Evolutionary conservation across 1,140 invertebrate genomes (phyloP), one percentile per base, ranked within the genome.

Genomic region (Ectropis grisescens): DNA sequence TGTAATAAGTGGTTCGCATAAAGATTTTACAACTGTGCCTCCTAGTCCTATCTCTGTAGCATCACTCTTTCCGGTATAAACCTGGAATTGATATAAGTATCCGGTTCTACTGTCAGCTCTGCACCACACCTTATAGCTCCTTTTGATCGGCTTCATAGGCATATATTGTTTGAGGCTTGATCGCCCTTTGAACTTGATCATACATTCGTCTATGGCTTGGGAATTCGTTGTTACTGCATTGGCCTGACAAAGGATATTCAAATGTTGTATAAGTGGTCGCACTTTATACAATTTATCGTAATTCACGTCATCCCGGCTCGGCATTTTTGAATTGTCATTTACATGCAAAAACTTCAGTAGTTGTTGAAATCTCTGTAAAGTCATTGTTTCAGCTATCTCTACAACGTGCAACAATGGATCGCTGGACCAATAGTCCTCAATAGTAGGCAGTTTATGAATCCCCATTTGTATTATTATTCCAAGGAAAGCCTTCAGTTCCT

Each of bases 231-330:
- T 29, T 30, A 33, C 32, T 35, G 43, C 43, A 27, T 39, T 45
- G 10, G 5, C 27, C 19, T 45, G 36, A 11, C 31, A 45, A 11
- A 31, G 16, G 13, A 30, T 31, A 15, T 45, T 39, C 28, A 39
- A 31, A 6, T 23, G 10, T 32, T 45, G 27, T 13, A 45, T 16
- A 34, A 40, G 34, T 11, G 44, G 38, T 12, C 38, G 24, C 11
- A 39, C 23, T 36, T 46, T 46, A 33, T 37, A 40, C 26, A 40
- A 33, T 23, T 46, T 41, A 13, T 46, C 37, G 13, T 27, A 40
- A 13, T 39, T 40, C 32, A 13, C 13, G 33, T 41, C 37, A 14
- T 28, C 28, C 13, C 43, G 10, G 25, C 16, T 15, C 13, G 37
- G 37, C 37, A 46, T 35, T 45, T 3, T 11, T 11, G 13, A 25